These are phyloP conservation scores for Hirtodrosophila confusa DNA, from an alignment of 2,888 invertebrate species.

Conservation along the genomic window DNA sequence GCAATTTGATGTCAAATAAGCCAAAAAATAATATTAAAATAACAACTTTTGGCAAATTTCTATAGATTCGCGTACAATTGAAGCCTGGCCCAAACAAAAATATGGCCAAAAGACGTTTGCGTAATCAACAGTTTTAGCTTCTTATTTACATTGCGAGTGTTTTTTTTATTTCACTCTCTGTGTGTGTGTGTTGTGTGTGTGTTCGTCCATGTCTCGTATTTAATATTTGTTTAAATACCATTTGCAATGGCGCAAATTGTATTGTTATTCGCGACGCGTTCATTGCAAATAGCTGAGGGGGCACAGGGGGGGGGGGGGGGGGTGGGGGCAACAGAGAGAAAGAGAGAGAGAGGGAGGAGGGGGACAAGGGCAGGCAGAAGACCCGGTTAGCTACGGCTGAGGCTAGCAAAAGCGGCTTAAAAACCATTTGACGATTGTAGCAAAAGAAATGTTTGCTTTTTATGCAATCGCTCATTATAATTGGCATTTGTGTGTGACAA, in stretches of 20 bases:
- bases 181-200: conserved; percentile 5
- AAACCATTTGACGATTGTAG: conserved; percentile 50
- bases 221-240: conserved; percentile 68
- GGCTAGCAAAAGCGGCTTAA: conserved; percentile 58
- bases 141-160: conserved; percentile 59
- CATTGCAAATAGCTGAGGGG: conserved; percentile 29
- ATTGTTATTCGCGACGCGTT: conserved; percentile 69
- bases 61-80: conserved; percentile 22
- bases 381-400: conserved; percentile 32
- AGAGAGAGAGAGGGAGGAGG: not conserved
- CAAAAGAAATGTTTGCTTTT: conserved; percentile 64
- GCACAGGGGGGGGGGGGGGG: not conserved
- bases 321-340: not conserved
- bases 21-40: conserved; percentile 15
- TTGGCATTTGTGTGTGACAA: conserved; percentile 73
- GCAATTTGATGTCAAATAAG: conserved; percentile 15
- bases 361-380: conserved; percentile 23
- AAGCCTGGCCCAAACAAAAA: conserved; percentile 38
- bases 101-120: conserved; percentile 60
- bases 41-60: conserved; percentile 23
- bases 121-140: conserved; percentile 71
- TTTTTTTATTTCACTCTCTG: not conserved
- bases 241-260: conserved; percentile 61
- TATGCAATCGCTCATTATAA: conserved; percentile 77
- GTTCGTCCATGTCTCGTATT: conserved; percentile 44